These are phyloP conservation scores for Vultur gryphus DNA, from an alignment of 2,797 vertebrate species.

Conservation along the genomic window DNA sequence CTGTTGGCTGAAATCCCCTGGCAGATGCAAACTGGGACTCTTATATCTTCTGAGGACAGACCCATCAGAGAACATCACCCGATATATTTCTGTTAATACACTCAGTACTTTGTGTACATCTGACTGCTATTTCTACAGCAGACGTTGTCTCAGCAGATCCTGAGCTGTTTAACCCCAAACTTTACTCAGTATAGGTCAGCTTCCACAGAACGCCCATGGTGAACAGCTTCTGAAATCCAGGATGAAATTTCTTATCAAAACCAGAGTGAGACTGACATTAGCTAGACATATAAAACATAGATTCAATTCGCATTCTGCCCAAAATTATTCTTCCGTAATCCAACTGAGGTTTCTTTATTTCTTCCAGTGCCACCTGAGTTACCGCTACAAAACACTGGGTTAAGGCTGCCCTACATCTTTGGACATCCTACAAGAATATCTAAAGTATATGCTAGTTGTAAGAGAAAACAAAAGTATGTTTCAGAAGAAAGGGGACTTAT, in stretches of 20 bases:
- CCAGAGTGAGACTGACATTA: not conserved
- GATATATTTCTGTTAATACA: not conserved
- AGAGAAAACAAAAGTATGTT: not conserved
- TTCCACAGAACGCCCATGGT: not conserved
- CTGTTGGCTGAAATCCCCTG: not conserved
- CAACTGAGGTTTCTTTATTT: not conserved
- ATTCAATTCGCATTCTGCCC: not conserved
- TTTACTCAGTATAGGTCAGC: not conserved
- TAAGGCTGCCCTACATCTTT: not conserved
- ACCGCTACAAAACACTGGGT: not conserved
- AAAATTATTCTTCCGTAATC: not conserved
- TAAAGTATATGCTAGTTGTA: not conserved
- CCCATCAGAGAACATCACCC: not conserved
- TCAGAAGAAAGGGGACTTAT: not conserved
- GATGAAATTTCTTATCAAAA: not conserved
- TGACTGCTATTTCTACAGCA: not conserved
- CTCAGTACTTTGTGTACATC: not conserved
- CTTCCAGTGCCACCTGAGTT: not conserved
- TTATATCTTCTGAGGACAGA: not conserved
- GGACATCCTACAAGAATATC: not conserved
- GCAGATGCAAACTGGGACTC: not conserved
- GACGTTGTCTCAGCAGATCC: not conserved
- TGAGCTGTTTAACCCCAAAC: not conserved
- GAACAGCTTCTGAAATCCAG: not conserved
- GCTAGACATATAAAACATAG: not conserved